A percentile compares a stretch with the other conserved stretches of the same genome.
Evolutionary conservation across 2,888 invertebrate genomes (phyloP).

Genomic region (Phoronis australis): DNA sequence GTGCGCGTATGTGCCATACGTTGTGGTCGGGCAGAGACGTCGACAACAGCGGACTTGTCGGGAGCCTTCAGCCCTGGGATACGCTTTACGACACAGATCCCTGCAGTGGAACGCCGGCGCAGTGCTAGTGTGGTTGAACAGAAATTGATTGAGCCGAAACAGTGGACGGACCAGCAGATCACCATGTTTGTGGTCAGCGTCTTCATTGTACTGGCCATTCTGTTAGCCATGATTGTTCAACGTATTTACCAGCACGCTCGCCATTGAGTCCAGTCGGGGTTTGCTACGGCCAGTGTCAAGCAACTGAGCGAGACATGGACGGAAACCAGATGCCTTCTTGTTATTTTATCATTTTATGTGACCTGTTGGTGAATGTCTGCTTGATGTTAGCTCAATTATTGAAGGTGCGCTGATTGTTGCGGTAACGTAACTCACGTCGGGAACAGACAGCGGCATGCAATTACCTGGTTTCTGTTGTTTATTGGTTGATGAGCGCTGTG

Average conservation of each 20-base stretch:
- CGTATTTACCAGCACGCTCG: conserved; percentile 29
- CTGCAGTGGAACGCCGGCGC: conserved; percentile 20
- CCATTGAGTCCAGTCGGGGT: too few species aligned
- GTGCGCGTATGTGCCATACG: conserved; percentile 76
- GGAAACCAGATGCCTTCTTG: too few species aligned
- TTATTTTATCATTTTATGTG: too few species aligned
- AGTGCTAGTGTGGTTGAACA: conserved; percentile 14
- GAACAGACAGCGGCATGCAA: too few species aligned
- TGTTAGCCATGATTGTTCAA: conserved; percentile 63
- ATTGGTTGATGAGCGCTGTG: too few species aligned
- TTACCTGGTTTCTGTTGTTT: too few species aligned
- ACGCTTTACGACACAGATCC: conserved; percentile 58
- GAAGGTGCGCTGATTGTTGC: too few species aligned
- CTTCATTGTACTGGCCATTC: conserved; percentile 62
- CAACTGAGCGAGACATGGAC: too few species aligned
- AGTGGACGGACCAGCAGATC: conserved; percentile 61
- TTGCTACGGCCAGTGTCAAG: too few species aligned
- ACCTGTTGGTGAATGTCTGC: too few species aligned
- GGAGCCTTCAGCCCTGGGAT: conserved; percentile 68
- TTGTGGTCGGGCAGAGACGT: conserved; percentile 56
- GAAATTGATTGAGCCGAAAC: conserved; percentile 27
- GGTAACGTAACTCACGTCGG: too few species aligned
- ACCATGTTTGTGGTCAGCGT: conserved; percentile 62
- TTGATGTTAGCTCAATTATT: too few species aligned
- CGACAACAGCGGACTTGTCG: conserved; percentile 60